Evolutionary conservation across 2,113 vertebrate genomes (phyloP).

Genomic region (Cairina moschata): DNA sequence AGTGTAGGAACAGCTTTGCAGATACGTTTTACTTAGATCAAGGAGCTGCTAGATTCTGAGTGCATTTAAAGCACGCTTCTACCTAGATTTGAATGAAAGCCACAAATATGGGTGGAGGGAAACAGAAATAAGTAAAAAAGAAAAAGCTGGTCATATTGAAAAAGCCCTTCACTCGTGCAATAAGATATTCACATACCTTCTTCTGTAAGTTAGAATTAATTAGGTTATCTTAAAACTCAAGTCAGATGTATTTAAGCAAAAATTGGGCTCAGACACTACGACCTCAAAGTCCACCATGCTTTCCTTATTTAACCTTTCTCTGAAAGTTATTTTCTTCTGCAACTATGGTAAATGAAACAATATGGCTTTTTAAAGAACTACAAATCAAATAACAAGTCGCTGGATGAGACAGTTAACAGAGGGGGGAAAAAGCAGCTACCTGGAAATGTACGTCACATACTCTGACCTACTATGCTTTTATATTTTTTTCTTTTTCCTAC

Average conservation of each 20-base stretch:
- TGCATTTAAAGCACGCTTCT: not conserved
- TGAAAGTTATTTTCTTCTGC: not conserved
- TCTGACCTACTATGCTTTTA: not conserved
- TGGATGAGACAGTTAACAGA: constrained; percentile 33
- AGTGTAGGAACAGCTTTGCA: not conserved
- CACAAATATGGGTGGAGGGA: accelerated
- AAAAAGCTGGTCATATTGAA: not conserved
- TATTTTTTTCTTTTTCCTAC: not conserved
- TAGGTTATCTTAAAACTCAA: not conserved
- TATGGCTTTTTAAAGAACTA: not conserved
- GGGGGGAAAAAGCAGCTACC: not conserved
- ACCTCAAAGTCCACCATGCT: not conserved
- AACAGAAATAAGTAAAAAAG: not conserved
- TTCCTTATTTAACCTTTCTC: not conserved
- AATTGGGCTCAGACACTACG: accelerated
- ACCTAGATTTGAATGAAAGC: not conserved
- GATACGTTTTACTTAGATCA: not conserved
- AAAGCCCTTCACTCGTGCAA: not conserved
- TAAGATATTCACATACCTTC: not conserved
- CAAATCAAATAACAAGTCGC: constrained; percentile 1
- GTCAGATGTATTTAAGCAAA: not conserved
- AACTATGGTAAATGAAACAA: not conserved
- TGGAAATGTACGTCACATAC: not conserved
- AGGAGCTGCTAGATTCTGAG: not conserved
- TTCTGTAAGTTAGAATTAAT: not conserved